phyloP scores from a whole-genome alignment of 2,797 vertebrate species.

The Poecilia picta region DNA sequence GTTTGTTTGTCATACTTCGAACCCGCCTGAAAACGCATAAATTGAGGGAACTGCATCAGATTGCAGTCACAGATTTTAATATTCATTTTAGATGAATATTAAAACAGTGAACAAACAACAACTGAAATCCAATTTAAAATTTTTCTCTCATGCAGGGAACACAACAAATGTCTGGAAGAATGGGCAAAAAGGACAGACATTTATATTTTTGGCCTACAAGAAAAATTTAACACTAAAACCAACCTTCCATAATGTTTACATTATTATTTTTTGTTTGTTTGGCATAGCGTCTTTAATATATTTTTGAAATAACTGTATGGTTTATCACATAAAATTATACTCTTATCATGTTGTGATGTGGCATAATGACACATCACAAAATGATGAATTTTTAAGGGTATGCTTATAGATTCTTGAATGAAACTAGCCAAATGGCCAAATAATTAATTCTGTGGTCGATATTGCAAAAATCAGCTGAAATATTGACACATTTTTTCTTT shows the following conservation, averaged over 20 bases:
- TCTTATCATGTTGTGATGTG: not conserved
- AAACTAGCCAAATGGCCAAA: too few relatives aligned
- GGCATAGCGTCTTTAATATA: too few relatives aligned
- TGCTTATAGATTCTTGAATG: not conserved
- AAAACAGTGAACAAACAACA: slow-evolving; percentile 16
- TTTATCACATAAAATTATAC: not conserved
- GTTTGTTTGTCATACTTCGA: slow-evolving; percentile 48
- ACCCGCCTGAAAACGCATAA: slow-evolving; percentile 29
- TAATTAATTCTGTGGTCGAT: not conserved
- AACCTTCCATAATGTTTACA: not conserved
- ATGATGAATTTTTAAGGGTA: not conserved
- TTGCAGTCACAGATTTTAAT: not conserved
- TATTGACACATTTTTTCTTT: not conserved
- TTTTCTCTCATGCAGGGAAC: not conserved
- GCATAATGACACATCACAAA: not conserved
- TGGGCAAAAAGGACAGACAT: not conserved
- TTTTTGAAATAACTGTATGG: not conserved
- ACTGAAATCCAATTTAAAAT: slow-evolving; percentile 7
- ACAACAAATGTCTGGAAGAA: not conserved
- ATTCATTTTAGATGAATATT: not conserved
- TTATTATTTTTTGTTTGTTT: not conserved
- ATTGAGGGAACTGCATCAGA: not conserved
- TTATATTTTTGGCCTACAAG: not conserved
- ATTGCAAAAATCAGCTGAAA: not conserved
- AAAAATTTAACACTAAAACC: not conserved